Evolutionary conservation across 1,140 invertebrate genomes (phyloP).

Genomic region (Branchinecta lynchi): DNA sequence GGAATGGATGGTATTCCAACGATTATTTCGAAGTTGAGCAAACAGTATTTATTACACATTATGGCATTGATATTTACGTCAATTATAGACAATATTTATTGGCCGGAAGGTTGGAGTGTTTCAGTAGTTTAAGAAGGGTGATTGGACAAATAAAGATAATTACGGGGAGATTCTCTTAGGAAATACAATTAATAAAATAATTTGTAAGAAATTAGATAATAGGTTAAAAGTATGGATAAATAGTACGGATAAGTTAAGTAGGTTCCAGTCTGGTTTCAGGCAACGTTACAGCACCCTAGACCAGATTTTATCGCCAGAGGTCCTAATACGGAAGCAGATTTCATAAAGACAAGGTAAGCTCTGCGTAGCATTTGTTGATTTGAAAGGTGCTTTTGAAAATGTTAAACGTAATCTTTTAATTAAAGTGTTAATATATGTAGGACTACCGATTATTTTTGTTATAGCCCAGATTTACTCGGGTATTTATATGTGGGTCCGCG

Average conservation of each 20-base stretch:
- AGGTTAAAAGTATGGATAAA: background rate
- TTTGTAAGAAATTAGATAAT: background rate
- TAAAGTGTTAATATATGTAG: background rate
- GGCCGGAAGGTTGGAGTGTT: background rate
- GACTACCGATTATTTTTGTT: background rate
- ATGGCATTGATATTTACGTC: background rate
- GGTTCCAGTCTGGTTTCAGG: background rate
- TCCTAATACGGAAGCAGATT: background rate
- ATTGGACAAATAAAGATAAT: background rate
- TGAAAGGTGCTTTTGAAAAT: background rate
- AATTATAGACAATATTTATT: background rate
- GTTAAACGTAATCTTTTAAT: background rate
- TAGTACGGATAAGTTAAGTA: background rate
- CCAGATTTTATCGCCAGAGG: background rate
- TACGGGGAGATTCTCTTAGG: background rate
- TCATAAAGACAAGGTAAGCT: background rate
- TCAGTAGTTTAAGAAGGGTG: conserved; percentile 1
- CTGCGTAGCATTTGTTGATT: background rate
- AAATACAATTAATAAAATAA: background rate
- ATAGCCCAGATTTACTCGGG: background rate
- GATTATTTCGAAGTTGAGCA: background rate
- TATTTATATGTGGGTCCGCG: background rate
- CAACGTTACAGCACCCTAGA: background rate
- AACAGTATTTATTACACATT: background rate
- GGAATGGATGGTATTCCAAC: background rate